phyloP scores from a whole-genome alignment of 1,140 invertebrate species.

The Varroa destructor region DNA sequence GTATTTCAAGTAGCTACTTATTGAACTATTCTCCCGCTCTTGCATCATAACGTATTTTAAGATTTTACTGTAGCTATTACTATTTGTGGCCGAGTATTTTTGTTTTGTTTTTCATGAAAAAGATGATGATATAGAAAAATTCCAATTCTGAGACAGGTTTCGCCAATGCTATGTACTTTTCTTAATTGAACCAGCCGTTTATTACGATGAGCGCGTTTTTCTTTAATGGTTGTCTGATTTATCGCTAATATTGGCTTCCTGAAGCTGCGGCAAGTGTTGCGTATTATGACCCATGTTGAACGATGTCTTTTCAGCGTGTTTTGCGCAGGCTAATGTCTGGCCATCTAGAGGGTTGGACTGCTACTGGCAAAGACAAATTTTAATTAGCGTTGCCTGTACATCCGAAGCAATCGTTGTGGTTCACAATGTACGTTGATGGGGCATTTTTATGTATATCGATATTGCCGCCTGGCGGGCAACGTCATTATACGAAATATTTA shows the following conservation, averaged over 20 bases:
- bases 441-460: too few species aligned
- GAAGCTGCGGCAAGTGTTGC: background rate
- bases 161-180: background rate
- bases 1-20: too few species aligned
- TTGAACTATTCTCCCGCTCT: too few species aligned
- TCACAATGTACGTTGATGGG: too few species aligned
- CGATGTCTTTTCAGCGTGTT: slow-evolving; percentile 7
- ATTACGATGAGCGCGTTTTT: background rate
- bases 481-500: too few species aligned
- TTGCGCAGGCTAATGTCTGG: background rate
- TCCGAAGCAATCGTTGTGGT: too few species aligned
- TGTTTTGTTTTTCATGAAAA: background rate
- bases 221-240: background rate
- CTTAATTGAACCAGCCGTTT: background rate
- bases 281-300: background rate
- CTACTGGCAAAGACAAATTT: too few species aligned
- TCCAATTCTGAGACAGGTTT: background rate
- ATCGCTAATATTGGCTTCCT: background rate
- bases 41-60: too few species aligned
- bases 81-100: background rate
- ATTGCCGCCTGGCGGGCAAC: too few species aligned
- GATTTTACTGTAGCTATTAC: too few species aligned
- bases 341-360: background rate
- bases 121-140: background rate
- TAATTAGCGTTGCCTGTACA: too few species aligned